A percentile compares a stretch with the other conserved stretches of the same genome.
phyloP scores from a whole-genome alignment of 2,888 invertebrate genomes.

The Nomada lathburiana region DNA sequence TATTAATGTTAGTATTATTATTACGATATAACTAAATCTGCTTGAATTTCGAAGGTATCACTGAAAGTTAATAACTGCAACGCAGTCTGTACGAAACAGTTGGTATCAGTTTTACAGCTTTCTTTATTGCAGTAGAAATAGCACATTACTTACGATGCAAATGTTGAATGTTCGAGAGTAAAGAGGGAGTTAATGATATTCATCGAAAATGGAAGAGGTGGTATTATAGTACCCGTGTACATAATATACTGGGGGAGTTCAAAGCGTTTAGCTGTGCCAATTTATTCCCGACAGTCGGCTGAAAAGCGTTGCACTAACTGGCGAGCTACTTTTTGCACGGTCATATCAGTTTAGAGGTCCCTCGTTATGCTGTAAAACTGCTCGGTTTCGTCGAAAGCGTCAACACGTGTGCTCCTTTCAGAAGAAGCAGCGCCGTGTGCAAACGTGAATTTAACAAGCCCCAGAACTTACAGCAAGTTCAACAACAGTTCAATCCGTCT shows the following conservation, averaged over 20 bases:
- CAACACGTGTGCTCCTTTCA: not conserved
- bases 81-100: too few relatives aligned
- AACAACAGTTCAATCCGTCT: too few relatives aligned
- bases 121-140: too few relatives aligned
- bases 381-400: slow-evolving; percentile 3
- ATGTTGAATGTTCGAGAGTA: too few relatives aligned
- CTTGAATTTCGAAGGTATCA: too few relatives aligned
- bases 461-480: too few relatives aligned
- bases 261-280: slow-evolving; percentile 16
- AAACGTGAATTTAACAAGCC: not conserved
- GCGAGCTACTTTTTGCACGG: slow-evolving; percentile 16
- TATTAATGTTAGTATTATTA: too few relatives aligned
- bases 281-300: slow-evolving; percentile 14
- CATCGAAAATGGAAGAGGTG: not conserved
- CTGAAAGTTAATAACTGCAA: too few relatives aligned
- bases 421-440: too few relatives aligned
- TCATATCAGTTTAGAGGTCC: slow-evolving; percentile 11
- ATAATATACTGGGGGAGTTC: not conserved
- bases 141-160: not conserved
- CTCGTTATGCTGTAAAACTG: slow-evolving; percentile 27
- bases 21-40: too few relatives aligned
- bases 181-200: not conserved
- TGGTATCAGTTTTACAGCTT: too few relatives aligned
- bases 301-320: slow-evolving; percentile 21
- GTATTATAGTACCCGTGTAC: not conserved